These are phyloP conservation scores for Cyclina sinensis DNA, from an alignment of 1,140 invertebrate species.

Conservation along the genomic window DNA sequence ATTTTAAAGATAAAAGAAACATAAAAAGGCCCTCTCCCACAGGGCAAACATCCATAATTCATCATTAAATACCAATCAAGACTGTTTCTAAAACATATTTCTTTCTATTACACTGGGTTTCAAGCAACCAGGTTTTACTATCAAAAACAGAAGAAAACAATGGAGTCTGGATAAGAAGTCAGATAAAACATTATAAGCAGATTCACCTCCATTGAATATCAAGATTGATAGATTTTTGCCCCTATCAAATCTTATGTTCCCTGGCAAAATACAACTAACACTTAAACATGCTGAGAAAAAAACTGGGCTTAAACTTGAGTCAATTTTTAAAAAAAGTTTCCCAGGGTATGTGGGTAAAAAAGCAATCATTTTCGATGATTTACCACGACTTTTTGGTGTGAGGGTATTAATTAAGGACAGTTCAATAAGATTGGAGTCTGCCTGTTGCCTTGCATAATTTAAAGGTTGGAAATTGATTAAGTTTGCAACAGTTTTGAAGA, in stretches of 20 bases:
- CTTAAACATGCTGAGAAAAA: background rate
- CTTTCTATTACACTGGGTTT: background rate
- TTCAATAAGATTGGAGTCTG: background rate
- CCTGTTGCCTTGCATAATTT: background rate
- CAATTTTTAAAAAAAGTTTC: background rate
- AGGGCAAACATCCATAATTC: conserved; percentile 15
- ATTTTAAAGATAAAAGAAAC: conserved; percentile 8
- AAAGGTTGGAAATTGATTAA: background rate
- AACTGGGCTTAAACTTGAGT: background rate
- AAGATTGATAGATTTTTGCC: background rate
- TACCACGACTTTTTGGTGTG: background rate
- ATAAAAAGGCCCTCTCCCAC: background rate
- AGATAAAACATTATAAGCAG: too few relatives aligned
- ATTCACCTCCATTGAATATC: too few relatives aligned
- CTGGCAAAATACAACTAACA: background rate
- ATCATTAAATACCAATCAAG: conserved; percentile 32
- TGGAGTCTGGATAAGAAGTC: background rate
- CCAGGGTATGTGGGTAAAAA: conserved; percentile 8
- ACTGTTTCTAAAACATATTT: conserved; percentile 27
- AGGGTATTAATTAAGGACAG: conserved; percentile 3
- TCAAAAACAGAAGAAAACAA: background rate
- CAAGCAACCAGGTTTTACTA: background rate
- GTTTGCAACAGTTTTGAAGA: background rate
- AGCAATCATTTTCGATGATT: background rate
- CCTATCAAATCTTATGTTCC: background rate